These are phyloP conservation scores for Odontamblyopus lacepedii DNA, from an alignment of 2,797 vertebrate species.

Conservation along the genomic window DNA sequence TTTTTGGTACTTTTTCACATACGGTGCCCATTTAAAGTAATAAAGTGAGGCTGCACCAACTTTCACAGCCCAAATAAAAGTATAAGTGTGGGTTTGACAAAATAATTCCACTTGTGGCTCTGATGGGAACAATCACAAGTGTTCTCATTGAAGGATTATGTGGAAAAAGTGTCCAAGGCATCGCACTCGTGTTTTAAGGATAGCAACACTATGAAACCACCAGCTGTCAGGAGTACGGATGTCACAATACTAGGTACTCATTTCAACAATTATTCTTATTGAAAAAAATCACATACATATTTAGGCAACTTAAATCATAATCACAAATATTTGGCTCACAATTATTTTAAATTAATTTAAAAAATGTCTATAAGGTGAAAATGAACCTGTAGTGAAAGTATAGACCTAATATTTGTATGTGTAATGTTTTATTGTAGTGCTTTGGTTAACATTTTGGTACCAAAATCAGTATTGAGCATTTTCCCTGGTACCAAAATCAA, in stretches of 20 bases:
- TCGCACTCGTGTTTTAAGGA: constrained; percentile 39
- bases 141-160: constrained; percentile 26
- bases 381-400: too few species aligned
- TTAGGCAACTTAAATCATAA: too few species aligned
- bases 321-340: too few species aligned
- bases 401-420: too few species aligned
- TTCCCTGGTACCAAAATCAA: too few species aligned
- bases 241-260: neutral
- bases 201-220: constrained; percentile 48
- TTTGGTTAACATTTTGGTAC: too few species aligned
- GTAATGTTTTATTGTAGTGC: too few species aligned
- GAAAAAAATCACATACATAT: too few species aligned
- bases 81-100: constrained; percentile 59
- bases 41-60: constrained; percentile 39
- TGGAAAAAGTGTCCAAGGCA: constrained; percentile 47
- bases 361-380: too few species aligned
- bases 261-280: too few species aligned
- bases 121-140: constrained; percentile 51
- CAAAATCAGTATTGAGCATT: too few species aligned
- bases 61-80: constrained; percentile 47
- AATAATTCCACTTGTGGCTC: constrained; percentile 35
- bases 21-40: constrained; percentile 21
- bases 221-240: constrained; percentile 13
- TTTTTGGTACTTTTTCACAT: constrained; percentile 16
- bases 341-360: too few species aligned